Conservation (phyloP, 2,888 invertebrate species). For the Tachystola acroxantha region DNA sequence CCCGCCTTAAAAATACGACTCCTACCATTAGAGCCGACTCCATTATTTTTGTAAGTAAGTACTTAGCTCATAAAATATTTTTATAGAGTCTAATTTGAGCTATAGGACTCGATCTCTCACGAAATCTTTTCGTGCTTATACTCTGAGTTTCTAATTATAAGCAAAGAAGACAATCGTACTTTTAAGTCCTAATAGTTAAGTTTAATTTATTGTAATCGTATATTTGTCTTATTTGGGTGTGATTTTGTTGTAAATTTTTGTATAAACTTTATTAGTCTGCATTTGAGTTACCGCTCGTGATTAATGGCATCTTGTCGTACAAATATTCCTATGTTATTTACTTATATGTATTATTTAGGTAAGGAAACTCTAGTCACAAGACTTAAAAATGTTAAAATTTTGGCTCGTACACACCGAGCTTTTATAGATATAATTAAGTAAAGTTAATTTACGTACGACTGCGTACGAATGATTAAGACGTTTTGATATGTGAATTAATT, state of each 20-base stretch:
- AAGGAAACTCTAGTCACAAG: conserved; percentile 77
- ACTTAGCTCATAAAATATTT: conserved; percentile 68
- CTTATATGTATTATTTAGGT: conserved; percentile 67
- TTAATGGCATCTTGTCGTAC: conserved; percentile 78
- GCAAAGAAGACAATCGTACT: conserved; percentile 48
- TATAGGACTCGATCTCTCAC: conserved; percentile 70
- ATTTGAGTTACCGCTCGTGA: conserved; percentile 79
- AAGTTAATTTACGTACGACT: conserved; percentile 33
- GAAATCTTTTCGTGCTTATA: conserved; percentile 66
- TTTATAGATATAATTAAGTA: conserved; percentile 60
- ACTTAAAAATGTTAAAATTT: conserved; percentile 72
- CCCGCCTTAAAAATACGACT: conserved; percentile 59
- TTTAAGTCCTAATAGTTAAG: conserved; percentile 53
- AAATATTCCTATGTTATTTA: conserved; percentile 78
- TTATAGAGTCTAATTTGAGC: conserved; percentile 65
- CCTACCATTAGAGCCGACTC: conserved; percentile 61
- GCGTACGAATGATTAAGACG: conserved; percentile 50
- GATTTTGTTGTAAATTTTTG: conserved; percentile 69
- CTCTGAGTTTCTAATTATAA: conserved; percentile 38
- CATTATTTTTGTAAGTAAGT: conserved; percentile 74
- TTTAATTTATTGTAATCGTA: conserved; percentile 69
- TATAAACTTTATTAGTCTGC: conserved; percentile 64
- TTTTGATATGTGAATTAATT: conserved; percentile 54
- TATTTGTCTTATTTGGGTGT: conserved; percentile 60
- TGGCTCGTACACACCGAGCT: conserved; percentile 63